These are phyloP conservation scores for Diplazon laetatorius DNA, from an alignment of 2,888 invertebrate genomes.

Conservation along the genomic window DNA sequence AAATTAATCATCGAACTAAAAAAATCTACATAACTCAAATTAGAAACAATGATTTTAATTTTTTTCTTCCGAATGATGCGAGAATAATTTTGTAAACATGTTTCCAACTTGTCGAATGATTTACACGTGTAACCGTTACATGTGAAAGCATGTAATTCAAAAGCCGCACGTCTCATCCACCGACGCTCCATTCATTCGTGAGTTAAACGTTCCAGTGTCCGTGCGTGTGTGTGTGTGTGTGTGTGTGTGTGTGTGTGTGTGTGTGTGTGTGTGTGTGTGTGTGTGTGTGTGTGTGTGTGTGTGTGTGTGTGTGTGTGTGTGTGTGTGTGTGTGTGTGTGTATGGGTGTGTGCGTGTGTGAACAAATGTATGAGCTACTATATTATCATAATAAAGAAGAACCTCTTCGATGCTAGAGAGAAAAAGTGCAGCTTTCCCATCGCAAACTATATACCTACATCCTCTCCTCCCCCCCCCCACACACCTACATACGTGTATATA, in stretches of 20 bases:
- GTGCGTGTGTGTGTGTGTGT: no score
- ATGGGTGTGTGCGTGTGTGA: no score
- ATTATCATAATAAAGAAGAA: conserved; percentile 29
- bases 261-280: no score
- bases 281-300: no score
- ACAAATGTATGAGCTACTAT: neutral
- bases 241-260: no score
- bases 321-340: no score
- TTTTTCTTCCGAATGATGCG: no score
- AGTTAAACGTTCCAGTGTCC: neutral
- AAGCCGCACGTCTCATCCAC: neutral
- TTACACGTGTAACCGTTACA: conserved; percentile 24
- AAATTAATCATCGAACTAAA: no score
- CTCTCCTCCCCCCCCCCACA: no score
- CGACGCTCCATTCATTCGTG: neutral
- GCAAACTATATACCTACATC: conserved; percentile 18
- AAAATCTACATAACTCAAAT: no score
- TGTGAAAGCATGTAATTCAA: conserved; percentile 20
- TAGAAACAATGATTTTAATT: no score
- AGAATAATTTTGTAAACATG: neutral
- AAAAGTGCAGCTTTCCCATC: neutral
- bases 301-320: no score
- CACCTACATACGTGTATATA: neutral
- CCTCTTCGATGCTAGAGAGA: conserved; percentile 1
- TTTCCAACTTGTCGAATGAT: conserved; percentile 6